These are phyloP conservation scores for Notarius lentiginosus DNA, from an alignment of 2,113 vertebrate genomes.

Conservation along the genomic window DNA sequence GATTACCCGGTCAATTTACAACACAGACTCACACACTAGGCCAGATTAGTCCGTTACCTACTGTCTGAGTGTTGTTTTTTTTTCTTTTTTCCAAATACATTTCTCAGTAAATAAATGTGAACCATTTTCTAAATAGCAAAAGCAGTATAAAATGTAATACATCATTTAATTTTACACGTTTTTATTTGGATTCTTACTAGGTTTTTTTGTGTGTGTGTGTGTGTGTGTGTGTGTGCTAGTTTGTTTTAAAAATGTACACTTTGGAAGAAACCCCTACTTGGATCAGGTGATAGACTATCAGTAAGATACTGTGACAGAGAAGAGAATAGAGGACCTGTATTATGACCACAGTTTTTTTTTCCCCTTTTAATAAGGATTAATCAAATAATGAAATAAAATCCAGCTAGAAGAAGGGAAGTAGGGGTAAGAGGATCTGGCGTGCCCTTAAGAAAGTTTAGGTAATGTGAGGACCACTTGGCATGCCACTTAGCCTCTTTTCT, in stretches of 20 bases:
- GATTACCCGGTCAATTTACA: constrained; percentile 15
- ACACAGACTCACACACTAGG: constrained; percentile 31
- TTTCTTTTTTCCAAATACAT: not conserved
- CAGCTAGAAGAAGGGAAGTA: constrained; percentile 24
- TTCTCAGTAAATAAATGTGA: not conserved
- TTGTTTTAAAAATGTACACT: not conserved
- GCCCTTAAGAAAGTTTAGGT: constrained; percentile 54
- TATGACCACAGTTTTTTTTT: constrained; percentile 5
- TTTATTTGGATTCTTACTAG: not conserved
- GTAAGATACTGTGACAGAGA: constrained; percentile 28
- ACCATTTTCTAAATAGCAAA: not conserved
- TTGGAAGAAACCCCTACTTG: not conserved
- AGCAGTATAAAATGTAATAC: not conserved
- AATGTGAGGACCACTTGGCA: constrained; percentile 51
- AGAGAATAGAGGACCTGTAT: constrained; percentile 28
- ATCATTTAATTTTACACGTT: not conserved
- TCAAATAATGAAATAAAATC: constrained; percentile 55
- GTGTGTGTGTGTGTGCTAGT: not conserved
- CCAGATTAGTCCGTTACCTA: not conserved
- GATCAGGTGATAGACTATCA: constrained; percentile 18
- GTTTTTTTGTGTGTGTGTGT: too few species aligned
- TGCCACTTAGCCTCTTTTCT: constrained; percentile 31
- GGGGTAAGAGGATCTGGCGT: constrained; percentile 46
- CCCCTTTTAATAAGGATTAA: constrained; percentile 53
- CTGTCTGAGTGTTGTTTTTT: not conserved